These are phyloP conservation scores for Acarapis woodi DNA, from an alignment of 1,140 invertebrate genomes.

Conservation along the genomic window DNA sequence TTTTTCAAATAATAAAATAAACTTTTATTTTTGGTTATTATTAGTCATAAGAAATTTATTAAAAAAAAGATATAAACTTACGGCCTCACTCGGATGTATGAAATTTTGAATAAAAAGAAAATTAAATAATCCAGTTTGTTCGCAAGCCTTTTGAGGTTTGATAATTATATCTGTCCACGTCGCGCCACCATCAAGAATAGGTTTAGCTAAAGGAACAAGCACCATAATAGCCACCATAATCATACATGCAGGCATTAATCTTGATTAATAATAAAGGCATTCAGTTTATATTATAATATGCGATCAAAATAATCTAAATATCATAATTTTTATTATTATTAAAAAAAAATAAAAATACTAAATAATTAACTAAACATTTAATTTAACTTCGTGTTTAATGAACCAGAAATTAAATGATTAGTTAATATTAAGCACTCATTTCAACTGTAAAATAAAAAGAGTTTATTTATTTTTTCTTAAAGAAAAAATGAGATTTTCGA, in stretches of 20 bases:
- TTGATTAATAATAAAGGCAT: neutral
- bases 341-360: neutral
- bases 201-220: constrained; percentile 5
- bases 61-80: constrained; percentile 2
- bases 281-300: neutral
- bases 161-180: constrained; percentile 7
- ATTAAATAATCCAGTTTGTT: constrained; percentile 3
- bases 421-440: too few species aligned
- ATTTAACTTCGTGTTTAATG: too few species aligned
- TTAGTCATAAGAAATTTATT: neutral
- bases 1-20: too few species aligned
- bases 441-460: too few species aligned
- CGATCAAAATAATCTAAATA: constrained; percentile 5
- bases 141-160: constrained; percentile 3
- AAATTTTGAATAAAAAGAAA: constrained; percentile 10
- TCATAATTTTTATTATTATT: neutral
- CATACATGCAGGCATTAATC: constrained; percentile 4
- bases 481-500: too few species aligned
- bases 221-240: constrained; percentile 2
- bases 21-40: neutral
- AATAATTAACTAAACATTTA: too few species aligned
- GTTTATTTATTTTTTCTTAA: too few species aligned
- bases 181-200: constrained; percentile 1
- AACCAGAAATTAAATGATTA: too few species aligned
- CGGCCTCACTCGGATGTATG: neutral